Evolutionary conservation across 2,797 vertebrate species (phyloP).

Genomic region (Arctocebus calabarensis): DNA sequence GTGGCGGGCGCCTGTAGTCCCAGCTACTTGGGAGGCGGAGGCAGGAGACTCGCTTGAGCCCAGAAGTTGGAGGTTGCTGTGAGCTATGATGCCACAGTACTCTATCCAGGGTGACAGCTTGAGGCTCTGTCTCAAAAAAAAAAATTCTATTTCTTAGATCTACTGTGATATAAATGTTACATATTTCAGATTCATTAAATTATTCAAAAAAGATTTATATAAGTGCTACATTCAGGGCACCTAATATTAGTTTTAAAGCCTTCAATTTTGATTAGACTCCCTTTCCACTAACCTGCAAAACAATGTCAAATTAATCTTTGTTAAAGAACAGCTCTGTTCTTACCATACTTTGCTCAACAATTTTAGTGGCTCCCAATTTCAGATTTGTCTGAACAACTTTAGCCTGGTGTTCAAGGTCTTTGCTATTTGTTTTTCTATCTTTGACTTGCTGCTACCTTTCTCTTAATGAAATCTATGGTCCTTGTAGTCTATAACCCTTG

Average conservation of each 20-base stretch:
- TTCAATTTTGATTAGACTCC: background rate
- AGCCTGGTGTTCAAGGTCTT: background rate
- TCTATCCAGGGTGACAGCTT: too few species aligned
- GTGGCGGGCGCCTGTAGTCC: too few species aligned
- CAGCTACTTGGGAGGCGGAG: too few species aligned
- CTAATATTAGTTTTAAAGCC: background rate
- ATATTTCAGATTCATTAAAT: constrained; percentile 30
- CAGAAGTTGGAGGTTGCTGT: too few species aligned
- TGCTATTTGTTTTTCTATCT: background rate
- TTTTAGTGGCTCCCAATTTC: constrained; percentile 38
- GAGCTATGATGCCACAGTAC: too few species aligned
- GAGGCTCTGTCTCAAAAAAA: too few species aligned
- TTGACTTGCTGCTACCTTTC: background rate
- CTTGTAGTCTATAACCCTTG: background rate
- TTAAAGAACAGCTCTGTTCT: constrained; percentile 44
- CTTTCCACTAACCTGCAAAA: background rate
- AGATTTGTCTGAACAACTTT: background rate
- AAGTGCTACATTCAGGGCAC: background rate
- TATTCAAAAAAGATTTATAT: background rate
- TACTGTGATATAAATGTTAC: background rate
- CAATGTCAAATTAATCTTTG: constrained; percentile 34
- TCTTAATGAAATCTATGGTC: background rate
- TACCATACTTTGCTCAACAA: background rate
- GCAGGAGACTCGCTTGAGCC: too few species aligned
- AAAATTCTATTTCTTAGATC: background rate